These are phyloP conservation scores for Tenebrio molitor DNA, from an alignment of 1,140 invertebrate species.

Conservation along the genomic window DNA sequence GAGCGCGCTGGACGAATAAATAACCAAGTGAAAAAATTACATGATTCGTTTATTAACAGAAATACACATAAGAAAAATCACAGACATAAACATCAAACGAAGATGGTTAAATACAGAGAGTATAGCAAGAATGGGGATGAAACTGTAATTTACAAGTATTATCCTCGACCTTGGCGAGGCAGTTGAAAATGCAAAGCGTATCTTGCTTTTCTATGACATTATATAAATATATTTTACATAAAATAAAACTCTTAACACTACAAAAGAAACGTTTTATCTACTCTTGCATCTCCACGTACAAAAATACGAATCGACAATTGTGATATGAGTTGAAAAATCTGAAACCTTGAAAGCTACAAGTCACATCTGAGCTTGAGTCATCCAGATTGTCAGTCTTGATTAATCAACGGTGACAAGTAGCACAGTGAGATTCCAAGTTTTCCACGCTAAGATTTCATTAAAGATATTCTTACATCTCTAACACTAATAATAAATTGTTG, in stretches of 20 bases:
- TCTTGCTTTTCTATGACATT: conserved; percentile 36
- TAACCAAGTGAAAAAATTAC: background rate
- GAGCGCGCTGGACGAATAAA: no score
- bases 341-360: no score
- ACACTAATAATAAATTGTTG: no score
- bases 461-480: no score
- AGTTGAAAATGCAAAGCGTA: conserved; percentile 42
- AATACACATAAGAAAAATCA: conserved; percentile 42
- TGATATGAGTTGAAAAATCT: no score
- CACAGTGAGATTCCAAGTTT: no score
- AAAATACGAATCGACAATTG: background rate
- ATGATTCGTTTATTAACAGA: conserved; percentile 36
- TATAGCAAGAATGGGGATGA: conserved; percentile 28
- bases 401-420: no score
- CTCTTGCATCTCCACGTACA: background rate
- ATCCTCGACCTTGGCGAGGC: background rate
- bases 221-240: background rate
- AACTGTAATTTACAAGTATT: conserved; percentile 16
- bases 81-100: conserved; percentile 39
- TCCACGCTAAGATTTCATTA: no score
- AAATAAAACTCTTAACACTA: background rate
- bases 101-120: conserved; percentile 14
- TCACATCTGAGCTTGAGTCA: no score
- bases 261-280: conserved; percentile 1
- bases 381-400: no score